Conservation (phyloP, 2,797 vertebrate species). For the Percopsis omiscomaycus region DNA sequence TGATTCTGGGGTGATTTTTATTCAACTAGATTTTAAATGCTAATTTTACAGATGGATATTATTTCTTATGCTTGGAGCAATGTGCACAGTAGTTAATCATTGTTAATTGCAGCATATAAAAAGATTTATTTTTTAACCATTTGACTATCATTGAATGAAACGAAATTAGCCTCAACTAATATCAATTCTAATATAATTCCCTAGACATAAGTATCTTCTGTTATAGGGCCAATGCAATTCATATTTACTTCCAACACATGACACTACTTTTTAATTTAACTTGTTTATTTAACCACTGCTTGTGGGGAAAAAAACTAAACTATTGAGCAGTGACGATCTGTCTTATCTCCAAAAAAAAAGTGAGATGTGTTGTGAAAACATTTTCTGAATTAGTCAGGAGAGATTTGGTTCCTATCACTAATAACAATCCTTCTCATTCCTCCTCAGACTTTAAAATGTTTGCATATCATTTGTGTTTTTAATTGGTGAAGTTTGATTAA, state of each 20-base stretch:
- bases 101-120: too few species aligned
- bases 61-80: too few species aligned
- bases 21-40: too few species aligned
- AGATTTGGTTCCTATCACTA: slow-evolving; percentile 72
- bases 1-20: neutral
- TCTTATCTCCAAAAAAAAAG: slow-evolving; percentile 60
- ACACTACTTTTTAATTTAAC: slow-evolving; percentile 20
- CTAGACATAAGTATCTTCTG: slow-evolving; percentile 1
- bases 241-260: slow-evolving; percentile 18
- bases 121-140: too few species aligned
- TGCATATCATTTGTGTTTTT: slow-evolving; percentile 82
- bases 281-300: slow-evolving; percentile 48
- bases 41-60: too few species aligned
- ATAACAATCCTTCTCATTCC: slow-evolving; percentile 75
- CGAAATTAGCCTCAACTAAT: too few species aligned
- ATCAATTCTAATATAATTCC: neutral
- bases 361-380: slow-evolving; percentile 54
- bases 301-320: slow-evolving; percentile 17
- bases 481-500: slow-evolving; percentile 84
- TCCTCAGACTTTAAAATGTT: slow-evolving; percentile 78
- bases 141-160: too few species aligned
- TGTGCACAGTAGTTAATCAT: too few species aligned
- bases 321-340: slow-evolving; percentile 48
- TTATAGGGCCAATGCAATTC: neutral
- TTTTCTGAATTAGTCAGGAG: slow-evolving; percentile 64